Evolutionary conservation across 2,113 vertebrate genomes (phyloP).

Genomic region (Lophura nycthemera): DNA sequence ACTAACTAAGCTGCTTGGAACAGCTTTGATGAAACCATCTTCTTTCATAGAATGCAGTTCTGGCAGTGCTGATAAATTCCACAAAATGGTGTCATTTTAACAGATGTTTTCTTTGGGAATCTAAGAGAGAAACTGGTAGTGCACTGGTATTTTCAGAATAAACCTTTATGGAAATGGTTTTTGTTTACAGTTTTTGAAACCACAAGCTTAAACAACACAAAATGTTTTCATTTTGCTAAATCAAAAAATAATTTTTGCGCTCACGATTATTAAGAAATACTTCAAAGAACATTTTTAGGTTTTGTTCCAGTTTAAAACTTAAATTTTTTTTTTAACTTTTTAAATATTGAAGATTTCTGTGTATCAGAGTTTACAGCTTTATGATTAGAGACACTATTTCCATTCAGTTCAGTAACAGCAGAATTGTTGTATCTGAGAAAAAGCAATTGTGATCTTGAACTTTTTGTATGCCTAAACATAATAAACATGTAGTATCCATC

Average conservation of each 20-base stretch:
- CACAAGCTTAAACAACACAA: not conserved
- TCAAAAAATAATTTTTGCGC: not conserved
- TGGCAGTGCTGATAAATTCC: not conserved
- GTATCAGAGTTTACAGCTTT: not conserved
- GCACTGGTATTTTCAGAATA: not conserved
- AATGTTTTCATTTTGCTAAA: not conserved
- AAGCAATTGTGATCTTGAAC: not conserved
- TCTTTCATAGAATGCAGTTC: not conserved
- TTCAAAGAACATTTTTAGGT: not conserved
- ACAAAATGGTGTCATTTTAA: conserved; percentile 30
- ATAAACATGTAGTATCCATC: not conserved
- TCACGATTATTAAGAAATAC: not conserved
- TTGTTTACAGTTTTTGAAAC: not conserved
- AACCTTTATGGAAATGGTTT: not conserved
- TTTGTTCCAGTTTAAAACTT: not conserved
- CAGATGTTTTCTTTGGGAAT: not conserved
- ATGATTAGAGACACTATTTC: not conserved
- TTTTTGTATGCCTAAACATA: not conserved
- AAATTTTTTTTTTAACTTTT: not conserved
- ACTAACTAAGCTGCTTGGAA: conserved; percentile 35
- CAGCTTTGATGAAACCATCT: conserved; percentile 18
- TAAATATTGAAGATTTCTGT: not conserved
- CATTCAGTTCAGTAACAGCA: not conserved
- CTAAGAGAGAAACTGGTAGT: not conserved
- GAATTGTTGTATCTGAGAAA: not conserved